phyloP scores from a whole-genome alignment of 2,888 invertebrate genomes.

The Megamerina dolium region DNA sequence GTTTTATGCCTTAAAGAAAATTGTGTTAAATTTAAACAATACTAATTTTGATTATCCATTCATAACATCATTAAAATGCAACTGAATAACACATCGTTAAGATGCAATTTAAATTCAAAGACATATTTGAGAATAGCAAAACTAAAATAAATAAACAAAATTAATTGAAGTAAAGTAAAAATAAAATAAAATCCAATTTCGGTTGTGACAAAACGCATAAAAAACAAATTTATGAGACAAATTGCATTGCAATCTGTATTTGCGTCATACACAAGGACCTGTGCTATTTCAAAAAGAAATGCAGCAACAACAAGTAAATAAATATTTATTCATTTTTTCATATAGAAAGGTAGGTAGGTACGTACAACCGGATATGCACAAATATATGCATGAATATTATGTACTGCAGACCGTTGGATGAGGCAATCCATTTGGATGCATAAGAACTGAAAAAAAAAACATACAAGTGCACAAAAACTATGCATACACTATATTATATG shows the following conservation, averaged over 20 bases:
- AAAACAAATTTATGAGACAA: slow-evolving; percentile 39
- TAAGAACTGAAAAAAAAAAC: no score
- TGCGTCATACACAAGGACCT: neutral
- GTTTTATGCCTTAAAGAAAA: no score
- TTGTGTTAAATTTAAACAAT: no score
- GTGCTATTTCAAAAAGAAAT: neutral
- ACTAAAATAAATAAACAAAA: slow-evolving; percentile 7
- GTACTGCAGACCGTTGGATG: no score
- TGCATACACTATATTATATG: no score
- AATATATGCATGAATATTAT: no score
- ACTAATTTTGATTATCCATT: no score
- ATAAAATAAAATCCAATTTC: slow-evolving; percentile 21
- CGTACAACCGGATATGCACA: no score
- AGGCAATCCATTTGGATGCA: no score
- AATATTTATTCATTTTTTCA: neutral
- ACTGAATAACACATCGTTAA: slow-evolving; percentile 41
- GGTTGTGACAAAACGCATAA: slow-evolving; percentile 40
- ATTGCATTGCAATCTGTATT: slow-evolving; percentile 29
- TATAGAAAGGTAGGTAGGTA: no score
- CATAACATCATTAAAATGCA: slow-evolving; percentile 35
- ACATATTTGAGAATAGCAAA: slow-evolving; percentile 26
- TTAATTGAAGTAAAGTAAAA: slow-evolving; percentile 8
- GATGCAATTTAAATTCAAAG: slow-evolving; percentile 47
- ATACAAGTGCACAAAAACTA: no score
- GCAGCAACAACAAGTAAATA: neutral